These are phyloP conservation scores for Bugulina stolonifera DNA, from an alignment of 2,888 invertebrate genomes.

Conservation along the genomic window DNA sequence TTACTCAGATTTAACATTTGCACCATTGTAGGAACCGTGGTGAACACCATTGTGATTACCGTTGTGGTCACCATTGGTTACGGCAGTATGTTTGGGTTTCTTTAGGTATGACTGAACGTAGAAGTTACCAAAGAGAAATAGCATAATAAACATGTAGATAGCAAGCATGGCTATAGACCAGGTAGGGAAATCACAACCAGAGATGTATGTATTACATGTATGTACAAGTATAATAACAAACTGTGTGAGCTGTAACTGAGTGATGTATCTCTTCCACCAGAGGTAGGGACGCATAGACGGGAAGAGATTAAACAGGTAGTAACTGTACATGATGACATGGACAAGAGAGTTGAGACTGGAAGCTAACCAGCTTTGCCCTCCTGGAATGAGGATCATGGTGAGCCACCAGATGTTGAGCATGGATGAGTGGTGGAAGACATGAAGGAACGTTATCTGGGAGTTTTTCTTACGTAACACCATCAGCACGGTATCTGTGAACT, in stretches of 20 bases:
- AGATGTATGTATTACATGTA: constrained; percentile 70
- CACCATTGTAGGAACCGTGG: too few species aligned
- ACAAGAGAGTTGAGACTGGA: constrained; percentile 85
- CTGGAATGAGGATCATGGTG: constrained; percentile 59
- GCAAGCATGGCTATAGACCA: constrained; percentile 57
- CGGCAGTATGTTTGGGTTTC: constrained; percentile 14
- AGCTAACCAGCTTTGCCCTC: constrained; percentile 61
- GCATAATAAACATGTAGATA: constrained; percentile 85
- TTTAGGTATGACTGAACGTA: constrained; percentile 72
- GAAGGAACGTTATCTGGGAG: constrained; percentile 81
- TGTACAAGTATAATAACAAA: constrained; percentile 77
- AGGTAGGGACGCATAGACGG: constrained; percentile 70
- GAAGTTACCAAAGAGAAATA: constrained; percentile 89
- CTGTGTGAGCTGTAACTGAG: constrained; percentile 78
- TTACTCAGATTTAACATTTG: too few species aligned
- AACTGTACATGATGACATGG: constrained; percentile 88
- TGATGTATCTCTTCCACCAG: constrained; percentile 95
- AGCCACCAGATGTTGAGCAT: constrained; percentile 96
- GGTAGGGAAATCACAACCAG: constrained; percentile 75
- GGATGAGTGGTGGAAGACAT: constrained; percentile 87
- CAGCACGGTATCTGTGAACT: constrained; percentile 59
- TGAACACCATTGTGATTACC: background rate
- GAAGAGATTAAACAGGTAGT: constrained; percentile 80
- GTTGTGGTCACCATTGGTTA: background rate
- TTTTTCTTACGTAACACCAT: constrained; percentile 86